phyloP scores from a whole-genome alignment of 2,113 vertebrate species.

The Myxocyprinus asiaticus region DNA sequence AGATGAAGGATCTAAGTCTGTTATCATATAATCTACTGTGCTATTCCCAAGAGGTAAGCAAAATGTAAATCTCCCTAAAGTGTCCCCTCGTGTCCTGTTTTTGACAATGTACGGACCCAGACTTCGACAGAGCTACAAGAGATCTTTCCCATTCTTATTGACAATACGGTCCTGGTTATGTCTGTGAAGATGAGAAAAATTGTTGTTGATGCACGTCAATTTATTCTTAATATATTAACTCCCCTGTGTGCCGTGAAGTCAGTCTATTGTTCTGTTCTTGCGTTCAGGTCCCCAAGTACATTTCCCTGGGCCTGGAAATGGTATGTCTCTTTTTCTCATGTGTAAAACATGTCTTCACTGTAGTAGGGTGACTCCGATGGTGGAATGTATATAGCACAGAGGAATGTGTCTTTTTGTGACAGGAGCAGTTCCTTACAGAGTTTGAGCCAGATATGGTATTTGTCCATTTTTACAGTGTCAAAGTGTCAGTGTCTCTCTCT shows the following conservation, averaged over 20 bases:
- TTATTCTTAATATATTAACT: not conserved
- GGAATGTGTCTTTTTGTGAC: not conserved
- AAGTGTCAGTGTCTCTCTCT: not conserved
- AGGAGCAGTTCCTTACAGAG: not conserved
- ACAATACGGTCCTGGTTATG: too few species aligned
- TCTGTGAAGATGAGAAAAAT: not conserved
- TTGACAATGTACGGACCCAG: too few species aligned
- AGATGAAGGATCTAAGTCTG: too few species aligned
- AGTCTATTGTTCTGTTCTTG: not conserved
- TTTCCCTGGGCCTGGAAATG: not conserved
- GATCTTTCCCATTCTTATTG: too few species aligned
- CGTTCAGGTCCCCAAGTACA: not conserved
- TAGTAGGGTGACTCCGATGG: not conserved
- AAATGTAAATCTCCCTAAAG: too few species aligned
- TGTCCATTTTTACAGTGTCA: not conserved
- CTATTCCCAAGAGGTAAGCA: too few species aligned
- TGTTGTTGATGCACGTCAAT: not conserved
- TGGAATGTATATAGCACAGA: conserved; percentile 2
- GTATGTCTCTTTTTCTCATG: not conserved
- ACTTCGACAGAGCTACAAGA: too few species aligned
- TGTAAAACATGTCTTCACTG: not conserved
- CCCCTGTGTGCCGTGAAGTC: not conserved
- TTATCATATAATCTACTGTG: too few species aligned
- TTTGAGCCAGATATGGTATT: conserved; percentile 26
- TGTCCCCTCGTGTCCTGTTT: too few species aligned